Evolutionary conservation across 2,888 invertebrate genomes (phyloP), one percentile per base, ranked within the genome.

Genomic region (Trichogramma dendrolimi): DNA sequence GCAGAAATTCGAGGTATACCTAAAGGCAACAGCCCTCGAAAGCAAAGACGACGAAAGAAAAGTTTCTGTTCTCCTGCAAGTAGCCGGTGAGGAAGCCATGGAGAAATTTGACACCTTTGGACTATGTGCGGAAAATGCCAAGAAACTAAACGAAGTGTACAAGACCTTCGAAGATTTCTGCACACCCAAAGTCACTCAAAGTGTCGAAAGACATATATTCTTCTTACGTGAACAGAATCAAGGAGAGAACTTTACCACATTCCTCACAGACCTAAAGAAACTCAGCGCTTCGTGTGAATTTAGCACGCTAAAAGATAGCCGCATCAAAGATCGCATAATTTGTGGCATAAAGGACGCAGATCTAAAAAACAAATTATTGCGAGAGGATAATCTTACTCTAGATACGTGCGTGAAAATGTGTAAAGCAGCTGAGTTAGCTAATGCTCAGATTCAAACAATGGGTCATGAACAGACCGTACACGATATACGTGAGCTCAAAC

Each of bases 101-200:
- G 70, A 72, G 49, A 67, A 68, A 47, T 72, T 51, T 48, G 67
- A 72, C 10, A 71, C 68, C 7, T 71, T 72, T 47, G 62, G 55
- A 6, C 56, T 72, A n/a, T 53, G 60, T 0, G 67, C 65, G 10
- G 66, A 53, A 27, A 62, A 71, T 4, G 66, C 66, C 11, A 66
- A 67, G 44, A 49, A 67, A 6, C 67, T 59, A 60, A 52, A 63
- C 6, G 54, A 4, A 10, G 46, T 38, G 6, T 1, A 55, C 4
- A 44, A 64, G 46, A 65, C 65, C n/a, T 71, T 72, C 55, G 65
- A 67, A 49, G 55, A 61, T n/a, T 64, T 51, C 41, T 67, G 64
- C 47, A 61, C 61, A 5, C 68, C 67, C 2, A 66, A 67, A 43
- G 46, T 57, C 4, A 70, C 68, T 50, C 53, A 63, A 41, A 67